phyloP scores from a whole-genome alignment of 2,113 vertebrate species.

The Marmota monax region DNA sequence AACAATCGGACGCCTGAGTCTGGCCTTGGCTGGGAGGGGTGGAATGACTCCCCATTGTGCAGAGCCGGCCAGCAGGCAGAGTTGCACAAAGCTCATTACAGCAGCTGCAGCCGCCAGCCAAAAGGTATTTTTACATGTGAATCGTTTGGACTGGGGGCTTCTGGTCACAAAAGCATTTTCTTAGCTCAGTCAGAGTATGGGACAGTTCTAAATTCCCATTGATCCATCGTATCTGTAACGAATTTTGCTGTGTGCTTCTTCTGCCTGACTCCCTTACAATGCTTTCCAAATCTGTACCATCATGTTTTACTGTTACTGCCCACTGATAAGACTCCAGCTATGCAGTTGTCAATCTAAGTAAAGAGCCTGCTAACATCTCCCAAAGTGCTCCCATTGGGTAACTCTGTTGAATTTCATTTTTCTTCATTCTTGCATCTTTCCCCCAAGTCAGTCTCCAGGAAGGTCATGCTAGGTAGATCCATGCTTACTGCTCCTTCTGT shows the following conservation, averaged over 20 bases:
- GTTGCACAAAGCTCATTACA: not conserved
- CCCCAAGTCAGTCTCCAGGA: not conserved
- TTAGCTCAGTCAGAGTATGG: not conserved
- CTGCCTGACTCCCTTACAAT: rapidly evolving
- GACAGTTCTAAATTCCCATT: not conserved
- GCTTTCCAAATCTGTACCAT: no score
- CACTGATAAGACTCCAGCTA: not conserved
- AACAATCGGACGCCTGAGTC: not conserved
- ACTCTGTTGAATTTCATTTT: no score
- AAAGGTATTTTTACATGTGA: not conserved
- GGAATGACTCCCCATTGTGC: not conserved
- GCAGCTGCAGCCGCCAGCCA: slow-evolving; percentile 68
- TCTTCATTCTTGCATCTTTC: not conserved
- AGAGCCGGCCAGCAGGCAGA: slow-evolving; percentile 10
- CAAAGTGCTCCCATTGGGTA: rapidly evolving
- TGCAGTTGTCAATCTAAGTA: not conserved
- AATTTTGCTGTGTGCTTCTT: not conserved
- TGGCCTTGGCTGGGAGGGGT: not conserved
- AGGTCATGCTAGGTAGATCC: no score
- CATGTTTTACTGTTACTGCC: no score
- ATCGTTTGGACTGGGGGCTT: not conserved
- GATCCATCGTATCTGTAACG: not conserved
- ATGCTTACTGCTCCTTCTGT: no score
- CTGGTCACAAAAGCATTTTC: not conserved
- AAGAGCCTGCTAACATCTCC: not conserved